Evolutionary conservation across 2,797 vertebrate genomes (phyloP).

Genomic region (Melanotaenia pygmaea): DNA sequence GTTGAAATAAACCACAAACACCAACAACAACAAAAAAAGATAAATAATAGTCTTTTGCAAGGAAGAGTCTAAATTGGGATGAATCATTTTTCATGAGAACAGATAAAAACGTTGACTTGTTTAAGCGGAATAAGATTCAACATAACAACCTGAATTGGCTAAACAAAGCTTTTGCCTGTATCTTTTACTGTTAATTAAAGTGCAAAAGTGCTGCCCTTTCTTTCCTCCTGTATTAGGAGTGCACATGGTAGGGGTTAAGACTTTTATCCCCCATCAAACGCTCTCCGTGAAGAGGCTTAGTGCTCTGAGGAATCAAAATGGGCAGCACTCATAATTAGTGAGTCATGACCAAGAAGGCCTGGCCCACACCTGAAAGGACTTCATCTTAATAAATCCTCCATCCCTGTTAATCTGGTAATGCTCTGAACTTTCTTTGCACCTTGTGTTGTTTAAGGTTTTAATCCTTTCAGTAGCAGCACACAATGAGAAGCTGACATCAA

Average conservation of each 20-base stretch:
- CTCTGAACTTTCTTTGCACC: conserved; percentile 79
- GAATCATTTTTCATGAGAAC: not conserved
- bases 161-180: conserved; percentile 21
- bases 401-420: conserved; percentile 59
- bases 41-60: not conserved
- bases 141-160: conserved; percentile 11
- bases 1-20: too few species aligned
- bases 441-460: conserved; percentile 50
- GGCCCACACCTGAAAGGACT: conserved; percentile 72
- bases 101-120: not conserved
- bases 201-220: conserved; percentile 44
- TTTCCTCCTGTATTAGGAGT: conserved; percentile 71
- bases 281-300: conserved; percentile 72
- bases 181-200: conserved; percentile 63
- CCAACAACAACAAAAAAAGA: too few species aligned
- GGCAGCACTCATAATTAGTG: conserved; percentile 73
- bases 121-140: conserved; percentile 16
- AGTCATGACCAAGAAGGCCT: conserved; percentile 60
- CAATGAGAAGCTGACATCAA: conserved; percentile 30
- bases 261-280: conserved; percentile 67
- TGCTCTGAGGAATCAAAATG: conserved; percentile 76
- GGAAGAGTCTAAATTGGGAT: not conserved
- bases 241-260: conserved; percentile 84
- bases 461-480: conserved; percentile 43
- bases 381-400: conserved; percentile 69